phyloP scores from a whole-genome alignment of 2,113 vertebrate genomes.

The Oreamnos americanus region DNA sequence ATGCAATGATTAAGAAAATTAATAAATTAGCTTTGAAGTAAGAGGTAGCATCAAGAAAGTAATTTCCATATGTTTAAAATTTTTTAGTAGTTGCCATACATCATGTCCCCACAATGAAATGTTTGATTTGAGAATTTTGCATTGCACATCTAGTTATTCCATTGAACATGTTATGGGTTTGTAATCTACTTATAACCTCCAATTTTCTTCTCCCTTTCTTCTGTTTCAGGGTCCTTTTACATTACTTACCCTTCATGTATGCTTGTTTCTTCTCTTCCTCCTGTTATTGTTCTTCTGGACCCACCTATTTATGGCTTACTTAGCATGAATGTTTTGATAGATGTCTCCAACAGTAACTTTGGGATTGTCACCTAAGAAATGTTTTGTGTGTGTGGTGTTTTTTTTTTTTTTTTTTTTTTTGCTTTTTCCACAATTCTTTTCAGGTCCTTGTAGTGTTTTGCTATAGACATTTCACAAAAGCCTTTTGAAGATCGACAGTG shows the following conservation, averaged over 20 bases:
- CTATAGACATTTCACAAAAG: background rate
- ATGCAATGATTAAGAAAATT: background rate
- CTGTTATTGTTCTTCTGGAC: background rate
- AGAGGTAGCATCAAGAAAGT: background rate
- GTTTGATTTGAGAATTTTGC: background rate
- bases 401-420: background rate
- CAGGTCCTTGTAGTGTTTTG: background rate
- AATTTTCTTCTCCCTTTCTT: background rate
- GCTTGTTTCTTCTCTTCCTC: background rate
- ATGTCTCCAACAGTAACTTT: background rate
- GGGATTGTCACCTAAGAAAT: background rate
- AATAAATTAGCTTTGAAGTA: background rate
- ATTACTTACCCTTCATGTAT: background rate
- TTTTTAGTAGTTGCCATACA: background rate
- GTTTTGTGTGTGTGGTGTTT: accelerated
- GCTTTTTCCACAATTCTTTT: background rate
- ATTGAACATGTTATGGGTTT: background rate
- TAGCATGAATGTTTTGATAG: background rate
- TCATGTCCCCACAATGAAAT: background rate
- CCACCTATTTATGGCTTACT: background rate
- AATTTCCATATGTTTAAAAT: background rate
- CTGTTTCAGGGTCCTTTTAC: background rate
- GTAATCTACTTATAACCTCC: background rate
- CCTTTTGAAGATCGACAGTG: background rate
- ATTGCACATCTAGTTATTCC: background rate